Base-by-base conservation (phyloP, 2,797 vertebrate species). In the Schizopygopsis malacanthus region DNA sequence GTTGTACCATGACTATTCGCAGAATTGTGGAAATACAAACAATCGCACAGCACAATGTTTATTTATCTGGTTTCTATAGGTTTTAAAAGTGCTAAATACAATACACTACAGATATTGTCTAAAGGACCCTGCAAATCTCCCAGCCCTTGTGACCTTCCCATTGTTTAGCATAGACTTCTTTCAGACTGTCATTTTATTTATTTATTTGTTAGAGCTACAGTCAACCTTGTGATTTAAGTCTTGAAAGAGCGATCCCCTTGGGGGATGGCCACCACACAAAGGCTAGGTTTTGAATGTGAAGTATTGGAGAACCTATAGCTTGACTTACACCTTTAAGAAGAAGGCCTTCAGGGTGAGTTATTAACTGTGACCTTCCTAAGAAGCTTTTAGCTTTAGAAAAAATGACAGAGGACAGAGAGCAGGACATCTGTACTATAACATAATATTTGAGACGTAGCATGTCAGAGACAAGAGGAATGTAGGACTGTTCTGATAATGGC, bases 321-420 rank as follows among this genome's bases (percentile, higher is more conserved):
- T 86, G 88, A 92, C 87, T 87, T 85, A 87, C 87, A 89, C 89
- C 90, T 93, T 92, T 92, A 87, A 90, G 87, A 85, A n/a, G 37
- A 88, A 76, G 76, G 80, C 79, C 61, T 90, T 85, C 71, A 72
- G 84, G 63, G 77, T 77, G 61, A 82, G 89, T 89, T 92, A 93
- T 95, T 94, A 91, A 91, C 88, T 93, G 89, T 90, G 93, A 91
- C 94, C 94, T 95, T 91, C 88, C 84, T 90, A 91, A 90, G 69
- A 85, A 83, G 87, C 88, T 88, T 85, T 91, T 72, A n/a, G 54
- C 88, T 28, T 56, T 76, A 18, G 15, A 79, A 69, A 37, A 22
- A 47, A 50, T 52, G n/a, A 2, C 7, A 45, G 20, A 39, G 28
- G 50, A 52, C 50, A 67, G 70, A 79, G 18, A 73, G 43, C 9